Percentiles rank a stretch among this genome's conserved stretches.
These are phyloP conservation scores for Grammomys dolichurus DNA, from an alignment of 2,113 vertebrate species.

Conservation along the genomic window DNA sequence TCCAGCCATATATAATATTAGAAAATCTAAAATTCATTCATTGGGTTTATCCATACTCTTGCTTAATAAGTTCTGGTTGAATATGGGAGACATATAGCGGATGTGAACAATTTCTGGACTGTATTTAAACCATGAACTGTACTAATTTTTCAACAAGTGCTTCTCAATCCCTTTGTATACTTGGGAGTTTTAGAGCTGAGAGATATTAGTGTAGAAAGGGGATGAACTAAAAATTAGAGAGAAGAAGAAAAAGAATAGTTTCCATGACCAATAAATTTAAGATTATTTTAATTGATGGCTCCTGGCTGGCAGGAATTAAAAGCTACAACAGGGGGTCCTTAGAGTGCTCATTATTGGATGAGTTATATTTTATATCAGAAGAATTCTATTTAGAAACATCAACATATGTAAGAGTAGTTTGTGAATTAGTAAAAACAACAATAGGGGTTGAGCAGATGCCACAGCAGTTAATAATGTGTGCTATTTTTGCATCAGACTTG, in stretches of 20 bases:
- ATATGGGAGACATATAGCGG: not conserved
- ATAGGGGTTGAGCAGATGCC: not conserved
- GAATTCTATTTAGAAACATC: conserved; percentile 20
- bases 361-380: not conserved
- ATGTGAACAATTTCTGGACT: not conserved
- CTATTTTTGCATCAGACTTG: not conserved
- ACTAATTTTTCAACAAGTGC: not conserved
- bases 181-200: not conserved
- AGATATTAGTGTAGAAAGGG: not conserved
- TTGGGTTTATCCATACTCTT: not conserved
- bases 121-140: not conserved
- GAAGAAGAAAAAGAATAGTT: not conserved
- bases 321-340: not conserved
- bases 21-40: not conserved
- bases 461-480: not conserved
- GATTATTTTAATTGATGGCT: not conserved
- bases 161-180: not conserved
- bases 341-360: not conserved
- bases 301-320: not conserved
- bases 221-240: not conserved
- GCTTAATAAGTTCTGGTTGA: not conserved
- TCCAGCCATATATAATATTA: not conserved
- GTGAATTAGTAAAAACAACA: not conserved
- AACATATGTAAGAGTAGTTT: not conserved
- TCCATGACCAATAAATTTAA: not conserved